These are phyloP conservation scores for Lepidotrigona ventralis DNA, from an alignment of 1,140 invertebrate genomes.

Conservation along the genomic window DNA sequence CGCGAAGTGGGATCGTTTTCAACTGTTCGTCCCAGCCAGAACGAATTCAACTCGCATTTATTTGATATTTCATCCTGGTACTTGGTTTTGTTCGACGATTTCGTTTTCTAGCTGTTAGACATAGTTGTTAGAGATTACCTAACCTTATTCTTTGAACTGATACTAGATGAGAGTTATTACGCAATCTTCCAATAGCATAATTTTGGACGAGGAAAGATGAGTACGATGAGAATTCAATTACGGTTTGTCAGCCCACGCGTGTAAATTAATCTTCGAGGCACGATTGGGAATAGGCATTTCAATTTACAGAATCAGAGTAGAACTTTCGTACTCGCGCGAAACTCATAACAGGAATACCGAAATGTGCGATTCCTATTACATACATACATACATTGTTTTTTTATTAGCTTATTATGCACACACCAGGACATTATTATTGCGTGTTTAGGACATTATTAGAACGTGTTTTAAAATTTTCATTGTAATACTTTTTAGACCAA, in stretches of 20 bases:
- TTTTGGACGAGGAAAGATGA: neutral
- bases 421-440: too few species aligned
- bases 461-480: too few species aligned
- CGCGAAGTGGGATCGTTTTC: constrained; percentile 39
- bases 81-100: neutral
- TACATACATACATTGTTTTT: too few species aligned
- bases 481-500: too few species aligned
- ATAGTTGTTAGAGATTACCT: neutral
- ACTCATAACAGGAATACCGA: too few species aligned
- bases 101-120: neutral
- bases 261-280: constrained; percentile 1
- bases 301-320: constrained; percentile 17
- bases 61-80: neutral
- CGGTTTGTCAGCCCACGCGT: neutral
- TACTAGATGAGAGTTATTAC: neutral
- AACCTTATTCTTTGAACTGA: neutral
- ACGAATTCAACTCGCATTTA: constrained; percentile 63
- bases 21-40: constrained; percentile 61
- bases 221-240: neutral
- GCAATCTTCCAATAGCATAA: neutral
- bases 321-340: too few species aligned
- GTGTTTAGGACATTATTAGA: too few species aligned
- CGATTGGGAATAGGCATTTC: too few species aligned
- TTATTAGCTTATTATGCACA: too few species aligned
- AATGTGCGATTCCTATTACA: too few species aligned